Base-by-base conservation (phyloP, 2,888 invertebrate genomes). In the Dryocosmus kuriphilus region DNA sequence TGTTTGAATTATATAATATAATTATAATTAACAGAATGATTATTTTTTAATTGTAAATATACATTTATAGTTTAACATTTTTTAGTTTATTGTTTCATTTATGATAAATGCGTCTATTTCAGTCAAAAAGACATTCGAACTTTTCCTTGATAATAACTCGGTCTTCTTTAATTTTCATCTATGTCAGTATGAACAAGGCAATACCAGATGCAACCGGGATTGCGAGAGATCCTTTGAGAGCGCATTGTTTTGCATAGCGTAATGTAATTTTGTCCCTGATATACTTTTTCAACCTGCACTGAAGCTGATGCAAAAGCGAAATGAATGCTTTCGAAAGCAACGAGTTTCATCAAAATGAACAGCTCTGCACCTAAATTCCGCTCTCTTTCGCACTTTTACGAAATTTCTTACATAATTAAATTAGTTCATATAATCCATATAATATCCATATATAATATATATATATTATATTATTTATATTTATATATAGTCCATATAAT, bases 261-360 rank as follows among this genome's bases (percentile, higher is more conserved):
- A 83, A 86, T 79, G 79, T 60, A 78, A 81, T 81, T 78, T 75
- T 78, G 41, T 79, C 77, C 51, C 67, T 76, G 74, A 80, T 76
- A 62, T 75, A 79, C 57, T 83, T 84, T 80, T 76, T 74, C 79
- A n/a, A 75, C 30, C 24, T 65, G 30, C 35, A n/a, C 60, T 63
- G 11, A 24, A 7, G 24, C 11, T 57, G 55, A n/a, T 22, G 55
- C 0, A 24, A 24, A 57, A 57, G 2, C 2, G 9, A 24, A 57
- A 57, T 24, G 22, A 24, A 57, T 24, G 9, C 3, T 24, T 22
- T 11, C 55, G 55, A n/a, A 57, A 24, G 9, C 11, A 22, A 51
- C 14, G n/a, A n/a, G 22, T 55, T 55, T 55, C 9, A 19, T 41
- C 41, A 41, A 41, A 62, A 62, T 32, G 62, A 62, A 62, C 5